A percentile compares a stretch with the other conserved stretches of the same genome.
These are phyloP conservation scores for Cyrtodaria siliqua DNA, from an alignment of 2,888 invertebrate genomes.

Conservation along the genomic window DNA sequence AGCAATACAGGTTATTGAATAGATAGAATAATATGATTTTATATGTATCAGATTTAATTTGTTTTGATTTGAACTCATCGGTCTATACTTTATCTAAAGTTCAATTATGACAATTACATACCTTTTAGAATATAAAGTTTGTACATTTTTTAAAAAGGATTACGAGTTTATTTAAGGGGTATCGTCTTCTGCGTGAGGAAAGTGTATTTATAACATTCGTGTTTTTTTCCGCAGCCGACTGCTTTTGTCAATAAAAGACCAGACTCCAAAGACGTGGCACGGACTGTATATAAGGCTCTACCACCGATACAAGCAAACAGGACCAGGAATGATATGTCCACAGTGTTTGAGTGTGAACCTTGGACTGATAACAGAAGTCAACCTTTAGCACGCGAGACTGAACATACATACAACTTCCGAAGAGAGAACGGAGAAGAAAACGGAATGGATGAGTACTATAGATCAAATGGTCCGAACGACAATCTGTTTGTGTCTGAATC, in stretches of 20 bases:
- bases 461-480: slow-evolving; percentile 7
- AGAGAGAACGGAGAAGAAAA: slow-evolving; percentile 1
- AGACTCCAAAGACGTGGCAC: slow-evolving; percentile 74
- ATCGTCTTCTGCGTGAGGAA: too few relatives aligned
- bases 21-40: too few relatives aligned
- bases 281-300: slow-evolving; percentile 63
- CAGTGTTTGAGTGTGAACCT: slow-evolving; percentile 75
- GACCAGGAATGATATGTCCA: slow-evolving; percentile 71
- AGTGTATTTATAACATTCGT: not conserved
- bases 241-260: slow-evolving; percentile 61
- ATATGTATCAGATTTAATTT: too few relatives aligned
- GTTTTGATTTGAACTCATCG: too few relatives aligned
- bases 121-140: too few relatives aligned
- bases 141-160: too few relatives aligned
- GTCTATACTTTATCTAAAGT: too few relatives aligned
- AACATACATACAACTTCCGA: slow-evolving; percentile 52
- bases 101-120: too few relatives aligned
- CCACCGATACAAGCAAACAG: slow-evolving; percentile 75
- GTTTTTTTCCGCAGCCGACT: slow-evolving; percentile 46
- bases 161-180: too few relatives aligned
- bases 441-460: slow-evolving; percentile 15
- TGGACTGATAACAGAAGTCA: slow-evolving; percentile 65
- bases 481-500: slow-evolving; percentile 23
- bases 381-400: slow-evolving; percentile 47
- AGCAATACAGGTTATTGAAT: too few relatives aligned